phyloP scores from a whole-genome alignment of 1,140 invertebrate genomes.

The Metopolophium dirhodum region DNA sequence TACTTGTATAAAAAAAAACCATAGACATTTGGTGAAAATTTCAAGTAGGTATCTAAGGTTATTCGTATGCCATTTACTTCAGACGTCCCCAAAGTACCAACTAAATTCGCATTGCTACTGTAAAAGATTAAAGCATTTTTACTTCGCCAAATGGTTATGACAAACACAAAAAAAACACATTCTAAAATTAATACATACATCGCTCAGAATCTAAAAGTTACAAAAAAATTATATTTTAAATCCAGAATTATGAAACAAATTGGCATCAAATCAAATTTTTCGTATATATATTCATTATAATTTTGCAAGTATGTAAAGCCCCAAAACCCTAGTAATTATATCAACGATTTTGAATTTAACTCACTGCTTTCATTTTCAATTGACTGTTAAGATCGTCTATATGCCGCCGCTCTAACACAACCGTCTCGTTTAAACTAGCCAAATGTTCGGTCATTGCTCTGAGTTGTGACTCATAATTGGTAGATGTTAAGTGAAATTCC shows the following conservation, averaged over 20 bases:
- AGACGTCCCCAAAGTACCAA: too few relatives aligned
- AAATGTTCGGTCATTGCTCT: slow-evolving; percentile 50
- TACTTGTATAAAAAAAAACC: too few relatives aligned
- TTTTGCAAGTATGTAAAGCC: neutral
- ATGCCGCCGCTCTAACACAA: neutral
- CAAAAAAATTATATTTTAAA: neutral
- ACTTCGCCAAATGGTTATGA: too few relatives aligned
- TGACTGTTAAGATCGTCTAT: slow-evolving; percentile 34
- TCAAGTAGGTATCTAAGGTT: too few relatives aligned
- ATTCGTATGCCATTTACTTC: too few relatives aligned
- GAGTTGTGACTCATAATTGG: slow-evolving; percentile 37
- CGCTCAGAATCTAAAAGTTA: too few relatives aligned
- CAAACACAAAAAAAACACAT: too few relatives aligned
- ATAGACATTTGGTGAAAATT: too few relatives aligned
- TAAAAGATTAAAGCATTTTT: too few relatives aligned
- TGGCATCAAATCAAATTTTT: neutral
- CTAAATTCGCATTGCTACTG: too few relatives aligned
- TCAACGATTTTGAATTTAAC: neutral
- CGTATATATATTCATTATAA: neutral
- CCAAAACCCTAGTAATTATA: neutral
- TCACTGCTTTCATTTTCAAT: slow-evolving; percentile 36
- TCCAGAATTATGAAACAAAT: neutral
- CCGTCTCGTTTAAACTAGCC: slow-evolving; percentile 36
- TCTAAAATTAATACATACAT: too few relatives aligned
- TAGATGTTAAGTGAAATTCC: slow-evolving; percentile 35